Conservation (phyloP, 2,888 invertebrate species). For the Antitype chi region DNA sequence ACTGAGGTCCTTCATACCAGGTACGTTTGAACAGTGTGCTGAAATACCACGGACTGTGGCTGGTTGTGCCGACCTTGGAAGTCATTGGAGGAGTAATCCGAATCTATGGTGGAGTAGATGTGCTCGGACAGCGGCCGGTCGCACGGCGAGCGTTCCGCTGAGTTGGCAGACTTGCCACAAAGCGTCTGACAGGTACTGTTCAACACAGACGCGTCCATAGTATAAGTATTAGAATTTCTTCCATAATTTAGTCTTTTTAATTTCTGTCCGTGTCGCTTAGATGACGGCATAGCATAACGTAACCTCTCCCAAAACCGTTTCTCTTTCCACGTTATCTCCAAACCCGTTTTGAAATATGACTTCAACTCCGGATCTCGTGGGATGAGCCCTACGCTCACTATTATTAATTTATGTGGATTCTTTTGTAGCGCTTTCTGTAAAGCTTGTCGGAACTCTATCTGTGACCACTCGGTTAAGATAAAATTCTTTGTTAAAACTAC, state of each 20-base stretch:
- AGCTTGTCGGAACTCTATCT: slow-evolving; percentile 97
- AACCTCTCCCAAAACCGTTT: slow-evolving; percentile 98
- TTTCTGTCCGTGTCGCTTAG: slow-evolving; percentile 91
- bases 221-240: slow-evolving; percentile 96
- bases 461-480: slow-evolving; percentile 97
- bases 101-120: slow-evolving; percentile 97
- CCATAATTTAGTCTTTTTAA: slow-evolving; percentile 92
- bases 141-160: slow-evolving; percentile 91
- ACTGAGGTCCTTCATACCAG: slow-evolving; percentile 81
- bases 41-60: slow-evolving; percentile 87
- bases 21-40: slow-evolving; percentile 89
- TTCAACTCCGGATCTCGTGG: slow-evolving; percentile 96
- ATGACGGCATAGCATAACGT: slow-evolving; percentile 96
- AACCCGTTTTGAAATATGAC: slow-evolving; percentile 96
- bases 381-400: slow-evolving; percentile 94
- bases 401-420: slow-evolving; percentile 95
- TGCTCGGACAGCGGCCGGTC: slow-evolving; percentile 96
- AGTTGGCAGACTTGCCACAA: slow-evolving; percentile 89
- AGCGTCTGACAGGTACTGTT: slow-evolving; percentile 92
- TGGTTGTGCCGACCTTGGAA: slow-evolving; percentile 84
- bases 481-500: slow-evolving; percentile 97
- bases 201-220: slow-evolving; percentile 92
- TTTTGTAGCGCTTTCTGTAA: slow-evolving; percentile 96
- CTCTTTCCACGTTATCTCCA: slow-evolving; percentile 96
- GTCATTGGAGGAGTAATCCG: slow-evolving; percentile 94